Evolutionary conservation across 2,113 vertebrate genomes (phyloP).

Genomic region (Ciconia maguari): DNA sequence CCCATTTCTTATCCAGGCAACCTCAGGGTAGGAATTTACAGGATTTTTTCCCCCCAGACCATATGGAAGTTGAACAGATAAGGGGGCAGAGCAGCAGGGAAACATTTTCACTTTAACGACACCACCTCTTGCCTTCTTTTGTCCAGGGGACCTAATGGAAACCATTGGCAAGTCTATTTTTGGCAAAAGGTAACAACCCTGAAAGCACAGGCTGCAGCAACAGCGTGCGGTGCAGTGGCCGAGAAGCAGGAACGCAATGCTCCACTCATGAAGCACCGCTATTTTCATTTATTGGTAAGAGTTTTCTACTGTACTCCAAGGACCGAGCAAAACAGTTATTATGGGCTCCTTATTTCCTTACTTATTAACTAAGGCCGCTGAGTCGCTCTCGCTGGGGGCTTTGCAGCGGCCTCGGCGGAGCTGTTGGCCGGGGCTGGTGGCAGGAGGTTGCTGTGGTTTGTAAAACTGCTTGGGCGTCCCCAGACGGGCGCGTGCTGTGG

Average conservation of each 20-base stretch:
- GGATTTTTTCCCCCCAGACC: neutral
- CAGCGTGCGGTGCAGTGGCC: accelerated
- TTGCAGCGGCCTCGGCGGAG: neutral
- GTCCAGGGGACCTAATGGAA: neutral
- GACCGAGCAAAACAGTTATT: neutral
- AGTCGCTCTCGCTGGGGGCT: neutral
- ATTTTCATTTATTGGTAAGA: neutral
- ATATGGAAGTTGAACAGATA: neutral
- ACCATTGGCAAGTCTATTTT: neutral
- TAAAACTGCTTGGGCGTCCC: neutral
- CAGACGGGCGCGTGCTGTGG: neutral
- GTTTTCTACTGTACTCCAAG: neutral
- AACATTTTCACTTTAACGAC: neutral
- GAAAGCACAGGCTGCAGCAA: neutral
- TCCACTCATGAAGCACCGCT: neutral
- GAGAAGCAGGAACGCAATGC: neutral
- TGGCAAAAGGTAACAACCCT: neutral
- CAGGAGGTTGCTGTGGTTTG: neutral
- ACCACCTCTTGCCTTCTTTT: neutral
- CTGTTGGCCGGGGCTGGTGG: neutral
- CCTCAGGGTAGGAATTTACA: neutral
- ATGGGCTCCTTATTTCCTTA: neutral
- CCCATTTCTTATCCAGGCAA: neutral
- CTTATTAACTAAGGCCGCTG: neutral
- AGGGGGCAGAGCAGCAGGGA: neutral